Base-by-base conservation (phyloP, 2,888 invertebrate genomes). In the Myathropa florea region DNA sequence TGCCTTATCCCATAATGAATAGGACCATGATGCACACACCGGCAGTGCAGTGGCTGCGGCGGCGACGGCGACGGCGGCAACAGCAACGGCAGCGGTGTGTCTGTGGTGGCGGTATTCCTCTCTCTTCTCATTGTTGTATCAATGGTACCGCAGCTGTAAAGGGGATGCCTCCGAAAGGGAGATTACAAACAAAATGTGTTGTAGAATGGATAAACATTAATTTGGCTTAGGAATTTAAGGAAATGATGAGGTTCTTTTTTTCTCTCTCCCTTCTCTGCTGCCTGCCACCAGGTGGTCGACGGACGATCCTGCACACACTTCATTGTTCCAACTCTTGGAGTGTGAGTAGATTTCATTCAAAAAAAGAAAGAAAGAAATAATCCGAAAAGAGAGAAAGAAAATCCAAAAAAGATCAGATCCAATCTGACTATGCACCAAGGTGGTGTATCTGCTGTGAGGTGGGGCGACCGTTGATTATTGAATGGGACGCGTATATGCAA, bases 1-100 rank as follows among this genome's bases (percentile, higher is more conserved):
- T 86, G 86, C 83, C 70, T 86, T 86, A 86, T 86, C 83, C 78
- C 78, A 79, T 86, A 78, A 86, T 83, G 83, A 86, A 86, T 83
- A 86, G 86, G 82, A 78, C 59, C 68, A 68, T 36, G 64, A 82
- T 76, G 63, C 55, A 61, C 26, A 71, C 36, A 59, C 24, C 10
- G 26, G 60, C 12, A 26, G 33, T 39, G 18, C 33, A 14, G 4
- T 10, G 18, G 30, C 36, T 30, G 68, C 63, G 64, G 70, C 72
- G 57, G 78, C 24, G 57, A 64, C 64, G 55, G 64, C 64, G 33
- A 57, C 57, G 14, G 28, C 26, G 9, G 24, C 60, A 26, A n/a
- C 24, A 4, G 60, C 60, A 10, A 23, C 30, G 30, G 30, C 30
- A 7, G 30, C 30, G 30, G 30, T 7, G 30, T 46, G 46, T 18